These are phyloP conservation scores for Scaptomyza flava DNA, from an alignment of 2,888 invertebrate genomes.

Conservation along the genomic window DNA sequence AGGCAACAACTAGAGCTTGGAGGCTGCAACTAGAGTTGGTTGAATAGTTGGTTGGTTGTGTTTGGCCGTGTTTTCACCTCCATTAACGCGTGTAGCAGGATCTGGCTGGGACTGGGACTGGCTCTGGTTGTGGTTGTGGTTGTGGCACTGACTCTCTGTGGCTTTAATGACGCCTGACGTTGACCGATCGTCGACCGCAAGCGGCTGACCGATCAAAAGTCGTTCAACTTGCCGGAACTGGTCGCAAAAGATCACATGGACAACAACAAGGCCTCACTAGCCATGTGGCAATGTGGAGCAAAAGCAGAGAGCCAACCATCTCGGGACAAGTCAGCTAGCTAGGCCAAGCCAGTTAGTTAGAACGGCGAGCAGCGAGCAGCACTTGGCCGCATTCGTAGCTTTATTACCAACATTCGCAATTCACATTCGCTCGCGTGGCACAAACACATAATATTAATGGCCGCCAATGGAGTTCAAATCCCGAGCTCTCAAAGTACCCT, in stretches of 20 bases:
- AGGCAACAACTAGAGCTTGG: not conserved
- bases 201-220: constrained; percentile 79
- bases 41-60: constrained; percentile 1
- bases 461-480: constrained; percentile 68
- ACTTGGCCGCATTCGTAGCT: constrained; percentile 59
- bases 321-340: constrained; percentile 5
- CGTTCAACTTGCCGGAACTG: constrained; percentile 81
- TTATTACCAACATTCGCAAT: constrained; percentile 45
- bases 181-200: constrained; percentile 82
- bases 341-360: constrained; percentile 40
- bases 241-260: constrained; percentile 78
- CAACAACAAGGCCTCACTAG: constrained; percentile 29
- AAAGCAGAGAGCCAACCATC: constrained; percentile 22
- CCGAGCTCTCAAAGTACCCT: constrained; percentile 9
- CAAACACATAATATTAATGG: constrained; percentile 71
- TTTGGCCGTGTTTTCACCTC: constrained; percentile 74
- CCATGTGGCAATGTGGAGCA: constrained; percentile 66
- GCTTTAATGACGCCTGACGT: constrained; percentile 80
- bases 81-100: constrained; percentile 75
- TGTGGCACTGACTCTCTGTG: constrained; percentile 29
- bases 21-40: constrained; percentile 3
- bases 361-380: constrained; percentile 14
- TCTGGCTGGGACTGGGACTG: constrained; percentile 56
- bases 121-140: constrained; percentile 21
- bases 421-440: constrained; percentile 58